Conservation (phyloP, 2,797 vertebrate genomes). For the Sebastes jordani region DNA sequence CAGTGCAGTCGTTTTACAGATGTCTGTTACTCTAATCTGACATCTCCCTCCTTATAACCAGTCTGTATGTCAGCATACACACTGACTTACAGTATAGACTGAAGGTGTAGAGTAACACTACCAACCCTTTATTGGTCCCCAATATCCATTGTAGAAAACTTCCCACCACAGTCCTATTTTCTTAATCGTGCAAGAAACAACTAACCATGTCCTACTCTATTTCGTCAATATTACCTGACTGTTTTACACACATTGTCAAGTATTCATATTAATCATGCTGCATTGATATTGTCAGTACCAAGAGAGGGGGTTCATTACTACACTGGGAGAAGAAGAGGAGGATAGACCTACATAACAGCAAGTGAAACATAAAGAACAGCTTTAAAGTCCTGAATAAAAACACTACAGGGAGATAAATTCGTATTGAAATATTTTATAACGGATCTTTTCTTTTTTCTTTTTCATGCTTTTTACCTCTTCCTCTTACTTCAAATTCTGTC, state of each 20-base stretch:
- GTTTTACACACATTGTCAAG: not conserved
- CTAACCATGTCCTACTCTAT: not conserved
- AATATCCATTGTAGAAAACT: not conserved
- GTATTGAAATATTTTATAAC: conserved; percentile 23
- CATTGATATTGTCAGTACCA: not conserved
- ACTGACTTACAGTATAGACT: not conserved
- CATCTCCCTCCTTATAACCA: not conserved
- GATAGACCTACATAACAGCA: not conserved
- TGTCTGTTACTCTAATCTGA: conserved; percentile 28
- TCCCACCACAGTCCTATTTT: not conserved
- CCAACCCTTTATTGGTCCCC: not conserved
- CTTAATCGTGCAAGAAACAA: not conserved
- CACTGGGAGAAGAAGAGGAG: not conserved
- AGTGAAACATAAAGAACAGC: not conserved
- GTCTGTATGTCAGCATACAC: not conserved
- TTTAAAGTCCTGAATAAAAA: not conserved
- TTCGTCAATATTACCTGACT: not conserved
- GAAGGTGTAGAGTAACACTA: not conserved
- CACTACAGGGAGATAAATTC: not conserved
- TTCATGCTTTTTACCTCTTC: conserved; percentile 58
- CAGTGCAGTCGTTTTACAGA: conserved; percentile 28
- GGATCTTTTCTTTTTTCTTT: conserved; percentile 56
- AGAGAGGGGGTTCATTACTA: not conserved
- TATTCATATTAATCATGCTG: not conserved
- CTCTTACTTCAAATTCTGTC: conserved; percentile 82